Evolutionary conservation across 1,140 invertebrate species (phyloP).

Genomic region (Drosophila ficusphila): DNA sequence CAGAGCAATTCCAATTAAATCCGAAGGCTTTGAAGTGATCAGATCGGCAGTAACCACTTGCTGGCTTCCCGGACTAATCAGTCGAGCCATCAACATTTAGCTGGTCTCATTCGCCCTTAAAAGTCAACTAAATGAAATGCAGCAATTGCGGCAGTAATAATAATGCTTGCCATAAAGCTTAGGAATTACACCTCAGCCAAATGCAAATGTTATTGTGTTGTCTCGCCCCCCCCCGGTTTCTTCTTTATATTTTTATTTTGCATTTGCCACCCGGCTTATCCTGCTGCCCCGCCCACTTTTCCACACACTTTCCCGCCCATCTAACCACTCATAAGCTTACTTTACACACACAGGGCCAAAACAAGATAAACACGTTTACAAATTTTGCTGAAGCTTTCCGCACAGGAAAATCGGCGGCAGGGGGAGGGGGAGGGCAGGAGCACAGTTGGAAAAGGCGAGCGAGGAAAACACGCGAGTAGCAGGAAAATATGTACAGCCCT

Average conservation of each 20-base stretch:
- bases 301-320: conserved; percentile 3
- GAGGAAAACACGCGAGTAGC: conserved; percentile 32
- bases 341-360: conserved; percentile 24
- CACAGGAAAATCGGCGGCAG: not conserved
- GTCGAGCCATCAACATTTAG: conserved; percentile 23
- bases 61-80: conserved; percentile 17
- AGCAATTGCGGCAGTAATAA: conserved; percentile 8
- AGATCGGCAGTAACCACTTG: not conserved
- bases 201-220: conserved; percentile 44
- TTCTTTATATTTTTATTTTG: not conserved
- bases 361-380: conserved; percentile 61
- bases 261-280: not conserved
- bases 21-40: too few species aligned
- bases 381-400: conserved; percentile 30
- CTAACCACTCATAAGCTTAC: conserved; percentile 43
- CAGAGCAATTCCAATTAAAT: not conserved
- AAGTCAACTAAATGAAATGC: conserved; percentile 26
- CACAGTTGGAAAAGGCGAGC: too few species aligned
- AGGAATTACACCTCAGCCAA: conserved; percentile 34
- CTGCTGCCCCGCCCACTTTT: conserved; percentile 11
- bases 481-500: conserved; percentile 67
- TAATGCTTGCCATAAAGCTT: conserved; percentile 49
- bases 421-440: not conserved
- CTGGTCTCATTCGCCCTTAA: conserved; percentile 1
- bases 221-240: not conserved